Evolutionary conservation across 2,888 invertebrate species (phyloP), one percentile per base, ranked within the genome.

Genomic region (Dendrolimus houi): DNA sequence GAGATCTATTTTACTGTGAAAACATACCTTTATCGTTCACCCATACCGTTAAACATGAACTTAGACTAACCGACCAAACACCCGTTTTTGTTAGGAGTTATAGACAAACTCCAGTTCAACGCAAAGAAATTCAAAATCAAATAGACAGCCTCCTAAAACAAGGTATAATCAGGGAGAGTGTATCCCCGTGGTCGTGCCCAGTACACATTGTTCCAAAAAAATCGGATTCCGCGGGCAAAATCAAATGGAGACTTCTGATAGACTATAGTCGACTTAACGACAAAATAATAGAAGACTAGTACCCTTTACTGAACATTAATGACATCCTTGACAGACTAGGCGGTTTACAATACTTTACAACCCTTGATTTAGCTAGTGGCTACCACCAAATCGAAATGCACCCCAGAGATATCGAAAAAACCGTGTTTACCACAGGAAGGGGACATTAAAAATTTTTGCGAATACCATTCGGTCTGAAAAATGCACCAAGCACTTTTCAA

Each of bases 401-500:
- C 17, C 17, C 56, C 0, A 55, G 66, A 0, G 70, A 72, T 40
- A 61, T 68, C 10, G 63, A 69, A 56, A 75, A 75, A 61, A 75
- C 75, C 1, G 75, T 72, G 7, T 76, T 78, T 52, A 59, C 61
- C 0, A 73, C 65, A 6, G 70, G 71, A 1, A 58, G 64, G 17
- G 73, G 73, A 9, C 76, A 77, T 47, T 75, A 68, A 2, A 3
- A 17, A 17, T 17, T 17, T 17, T 17, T 17, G 17, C 17, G 17
- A 17, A 17, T 17, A 3, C 17, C 17, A 17, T 17, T 17, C 17
- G 17, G 17, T 17, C 2, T 17, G 17, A 17, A 17, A 17, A 17
- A 69, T 41, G 68, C 72, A 8, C 75, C 75, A 0, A 66, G 67
- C 29, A 72, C 71, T 0, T 77, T 77, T 56, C 77, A 80, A 53